Evolutionary conservation across 2,797 vertebrate species (phyloP), one percentile per base, ranked within the genome.

Genomic region (Thalassophryne amazonica): DNA sequence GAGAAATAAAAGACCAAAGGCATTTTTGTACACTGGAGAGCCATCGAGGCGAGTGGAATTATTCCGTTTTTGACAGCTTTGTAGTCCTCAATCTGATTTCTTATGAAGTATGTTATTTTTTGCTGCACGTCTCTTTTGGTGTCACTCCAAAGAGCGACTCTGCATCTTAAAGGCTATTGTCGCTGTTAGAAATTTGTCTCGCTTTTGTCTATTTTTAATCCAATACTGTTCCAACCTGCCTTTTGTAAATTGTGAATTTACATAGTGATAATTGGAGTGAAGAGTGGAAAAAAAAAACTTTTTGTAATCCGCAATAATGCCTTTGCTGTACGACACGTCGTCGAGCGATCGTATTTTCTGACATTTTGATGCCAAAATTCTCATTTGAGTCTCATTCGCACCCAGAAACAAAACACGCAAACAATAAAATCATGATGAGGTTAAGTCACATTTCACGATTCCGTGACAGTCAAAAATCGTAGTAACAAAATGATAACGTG

Each of bases 1-100:
- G 50, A 86, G 65, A 75, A 82, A 80, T 55, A 71, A 78, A 83
- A 87, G 78, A 86, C 84, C 84, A 89, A 86, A 88, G 82, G 81
- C 73, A 34, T 71, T 69, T 63, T 76, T 69, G 75, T 79, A 87
- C 79, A 81, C 85, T 86, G 85, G 86, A 85, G 77, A 80, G 78
- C 55, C 70, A 55, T 80, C 48, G 64, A 67, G 73, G 66, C 64
- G 56, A 59, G 80, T 72, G 82, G 64, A 78, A 70, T 72, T 64
- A 79, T 84, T 86, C 64, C 7, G 7, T 73, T 78, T 70, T 62
- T 73, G 80, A 85, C 78, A 69, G 76, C 86, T 86, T 86, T 88
- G 77, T 83, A 67, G 72, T 84, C 70, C 38, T 70, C 64, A 67
- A 51, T 81, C 70, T 77, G 81, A 85, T 80, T 83, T 74, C 69